phyloP scores from a whole-genome alignment of 35 echinoderm and acorn worm genomes.

The Diadema setosum region DNA sequence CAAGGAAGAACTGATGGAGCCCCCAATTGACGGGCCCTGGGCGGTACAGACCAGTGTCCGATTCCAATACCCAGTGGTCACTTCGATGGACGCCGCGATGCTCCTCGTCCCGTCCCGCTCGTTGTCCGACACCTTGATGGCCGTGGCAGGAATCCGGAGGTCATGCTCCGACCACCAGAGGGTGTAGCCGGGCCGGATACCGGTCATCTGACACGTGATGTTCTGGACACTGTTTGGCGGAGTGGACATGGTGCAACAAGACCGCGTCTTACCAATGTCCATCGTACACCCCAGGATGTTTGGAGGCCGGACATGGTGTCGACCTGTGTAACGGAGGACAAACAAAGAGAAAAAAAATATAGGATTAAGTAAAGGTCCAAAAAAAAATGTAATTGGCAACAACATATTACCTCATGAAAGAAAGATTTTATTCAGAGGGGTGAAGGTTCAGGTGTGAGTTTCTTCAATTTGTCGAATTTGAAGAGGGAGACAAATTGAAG shows the following conservation, averaged over 20 bases:
- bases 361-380: too few relatives aligned
- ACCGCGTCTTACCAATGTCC: background rate
- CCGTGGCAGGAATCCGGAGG: background rate
- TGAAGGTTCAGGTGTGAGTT: too few relatives aligned
- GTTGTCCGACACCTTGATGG: background rate
- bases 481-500: too few relatives aligned
- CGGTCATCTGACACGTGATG: background rate
- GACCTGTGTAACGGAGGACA: background rate
- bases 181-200: background rate
- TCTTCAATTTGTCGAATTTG: too few relatives aligned
- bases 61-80: conserved; percentile 5
- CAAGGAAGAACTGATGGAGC: background rate
- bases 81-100: background rate
- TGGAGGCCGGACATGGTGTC: background rate
- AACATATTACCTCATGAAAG: too few relatives aligned
- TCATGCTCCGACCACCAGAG: background rate
- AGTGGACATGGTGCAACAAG: background rate
- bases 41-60: conserved; percentile 8
- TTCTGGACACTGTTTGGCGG: background rate
- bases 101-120: background rate
- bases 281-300: background rate
- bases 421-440: too few relatives aligned
- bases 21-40: background rate
- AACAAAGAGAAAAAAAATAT: too few relatives aligned
- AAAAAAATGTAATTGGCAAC: too few relatives aligned